Evolutionary conservation across 2,797 vertebrate species (phyloP).

Genomic region (Syngnathus acus): DNA sequence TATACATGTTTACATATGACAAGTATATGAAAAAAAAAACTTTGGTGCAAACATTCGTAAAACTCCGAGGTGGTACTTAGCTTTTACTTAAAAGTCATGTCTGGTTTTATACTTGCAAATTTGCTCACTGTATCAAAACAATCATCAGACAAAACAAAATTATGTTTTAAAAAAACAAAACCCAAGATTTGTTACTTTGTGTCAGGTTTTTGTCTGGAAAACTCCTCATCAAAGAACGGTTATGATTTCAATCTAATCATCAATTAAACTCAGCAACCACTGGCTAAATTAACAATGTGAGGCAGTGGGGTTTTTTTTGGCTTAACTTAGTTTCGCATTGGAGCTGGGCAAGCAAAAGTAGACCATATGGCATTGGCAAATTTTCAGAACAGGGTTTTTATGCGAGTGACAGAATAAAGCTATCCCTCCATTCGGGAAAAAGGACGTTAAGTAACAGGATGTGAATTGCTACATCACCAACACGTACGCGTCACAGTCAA

Average conservation of each 20-base stretch:
- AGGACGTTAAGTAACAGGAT: no score
- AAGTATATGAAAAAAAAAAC: constrained; percentile 14
- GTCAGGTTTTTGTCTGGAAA: background rate
- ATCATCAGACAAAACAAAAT: background rate
- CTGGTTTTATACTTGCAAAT: constrained; percentile 14
- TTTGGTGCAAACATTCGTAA: constrained; percentile 48
- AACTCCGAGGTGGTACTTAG: constrained; percentile 41
- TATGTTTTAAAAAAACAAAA: background rate
- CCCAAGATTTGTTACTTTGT: background rate
- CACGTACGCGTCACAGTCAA: background rate
- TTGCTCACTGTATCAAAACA: background rate
- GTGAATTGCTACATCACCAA: background rate
- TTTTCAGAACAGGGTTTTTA: background rate
- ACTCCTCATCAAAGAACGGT: background rate
- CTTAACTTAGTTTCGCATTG: background rate
- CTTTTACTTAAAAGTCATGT: constrained; percentile 28
- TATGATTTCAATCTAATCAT: background rate
- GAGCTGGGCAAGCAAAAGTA: background rate
- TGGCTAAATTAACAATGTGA: background rate
- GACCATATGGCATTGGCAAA: background rate
- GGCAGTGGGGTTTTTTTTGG: background rate
- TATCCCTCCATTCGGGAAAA: background rate
- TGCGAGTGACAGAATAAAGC: no score
- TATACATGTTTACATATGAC: constrained; percentile 80
- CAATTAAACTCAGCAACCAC: background rate